Conservation (phyloP, 2,888 invertebrate genomes). For the Protula sp. region DNA sequence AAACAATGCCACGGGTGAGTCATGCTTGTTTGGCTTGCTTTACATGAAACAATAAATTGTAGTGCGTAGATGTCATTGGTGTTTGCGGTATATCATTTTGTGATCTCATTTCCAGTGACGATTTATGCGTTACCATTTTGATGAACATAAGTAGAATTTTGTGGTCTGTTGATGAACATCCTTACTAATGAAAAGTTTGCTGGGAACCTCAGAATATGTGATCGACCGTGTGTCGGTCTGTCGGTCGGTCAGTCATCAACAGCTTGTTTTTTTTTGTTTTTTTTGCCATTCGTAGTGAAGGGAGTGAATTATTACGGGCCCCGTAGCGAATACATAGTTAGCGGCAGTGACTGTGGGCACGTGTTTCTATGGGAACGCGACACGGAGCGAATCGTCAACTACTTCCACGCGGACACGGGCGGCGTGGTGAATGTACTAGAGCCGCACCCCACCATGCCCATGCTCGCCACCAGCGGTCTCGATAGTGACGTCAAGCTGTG, state of each 20-base stretch:
- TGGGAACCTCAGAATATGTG: too few species aligned
- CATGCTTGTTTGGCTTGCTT: too few species aligned
- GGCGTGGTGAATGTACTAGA: conserved; percentile 80
- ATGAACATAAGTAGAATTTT: too few species aligned
- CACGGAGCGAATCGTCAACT: conserved; percentile 82
- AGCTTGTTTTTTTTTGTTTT: background rate
- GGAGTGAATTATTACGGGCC: conserved; percentile 92
- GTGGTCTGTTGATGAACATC: too few species aligned
- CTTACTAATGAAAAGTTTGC: too few species aligned
- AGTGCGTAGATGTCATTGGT: background rate
- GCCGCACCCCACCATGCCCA: conserved; percentile 79
- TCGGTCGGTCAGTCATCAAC: too few species aligned
- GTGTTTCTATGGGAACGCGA: conserved; percentile 83
- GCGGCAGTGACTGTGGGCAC: conserved; percentile 89
- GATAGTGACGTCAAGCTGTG: conserved; percentile 91
- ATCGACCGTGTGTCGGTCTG: too few species aligned
- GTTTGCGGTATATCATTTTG: background rate
- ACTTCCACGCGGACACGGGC: conserved; percentile 55
- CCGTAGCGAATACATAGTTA: conserved; percentile 80
- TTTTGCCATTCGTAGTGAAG: conserved; percentile 62
- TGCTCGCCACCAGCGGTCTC: conserved; percentile 84
- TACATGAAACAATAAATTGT: background rate
- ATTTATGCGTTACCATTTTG: too few species aligned
- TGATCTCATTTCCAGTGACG: too few species aligned
- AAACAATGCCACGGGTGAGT: conserved; percentile 58